A percentile compares a stretch with the other conserved stretches of the same genome.
Conservation (phyloP, 2,888 invertebrate genomes). For the Furcula furcula region DNA sequence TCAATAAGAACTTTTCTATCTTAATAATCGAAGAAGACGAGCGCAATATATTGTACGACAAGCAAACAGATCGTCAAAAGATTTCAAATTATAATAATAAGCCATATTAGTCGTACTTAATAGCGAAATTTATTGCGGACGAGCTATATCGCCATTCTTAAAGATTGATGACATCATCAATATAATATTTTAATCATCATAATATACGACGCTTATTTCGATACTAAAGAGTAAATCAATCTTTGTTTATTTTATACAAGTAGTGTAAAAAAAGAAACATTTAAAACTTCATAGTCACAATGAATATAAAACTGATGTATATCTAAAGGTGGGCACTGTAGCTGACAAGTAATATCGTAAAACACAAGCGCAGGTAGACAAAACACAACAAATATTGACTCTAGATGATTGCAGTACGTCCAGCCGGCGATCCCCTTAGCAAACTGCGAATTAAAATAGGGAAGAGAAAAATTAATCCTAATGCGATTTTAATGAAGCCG, state of each 20-base stretch:
- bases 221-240: background rate
- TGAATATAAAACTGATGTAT: slow-evolving; percentile 13
- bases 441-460: slow-evolving; percentile 78
- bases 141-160: slow-evolving; percentile 4
- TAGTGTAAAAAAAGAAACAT: too few species aligned
- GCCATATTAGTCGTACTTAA: slow-evolving; percentile 12
- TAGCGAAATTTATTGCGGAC: slow-evolving; percentile 11
- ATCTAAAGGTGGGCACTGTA: slow-evolving; percentile 25
- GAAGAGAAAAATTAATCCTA: slow-evolving; percentile 82
- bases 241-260: background rate
- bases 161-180: slow-evolving; percentile 5
- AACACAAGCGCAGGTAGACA: slow-evolving; percentile 64
- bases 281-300: background rate
- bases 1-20: too few species aligned
- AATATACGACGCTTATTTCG: slow-evolving; percentile 7
- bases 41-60: too few species aligned
- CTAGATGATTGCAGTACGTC: slow-evolving; percentile 74
- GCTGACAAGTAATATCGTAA: slow-evolving; percentile 44
- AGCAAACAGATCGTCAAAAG: slow-evolving; percentile 11
- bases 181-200: slow-evolving; percentile 7
- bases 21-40: too few species aligned
- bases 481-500: slow-evolving; percentile 81
- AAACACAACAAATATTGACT: slow-evolving; percentile 75
- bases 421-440: slow-evolving; percentile 70
- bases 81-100: slow-evolving; percentile 6